phyloP scores from a whole-genome alignment of 1,140 invertebrate species.

The Drosophila subpulchrella region DNA sequence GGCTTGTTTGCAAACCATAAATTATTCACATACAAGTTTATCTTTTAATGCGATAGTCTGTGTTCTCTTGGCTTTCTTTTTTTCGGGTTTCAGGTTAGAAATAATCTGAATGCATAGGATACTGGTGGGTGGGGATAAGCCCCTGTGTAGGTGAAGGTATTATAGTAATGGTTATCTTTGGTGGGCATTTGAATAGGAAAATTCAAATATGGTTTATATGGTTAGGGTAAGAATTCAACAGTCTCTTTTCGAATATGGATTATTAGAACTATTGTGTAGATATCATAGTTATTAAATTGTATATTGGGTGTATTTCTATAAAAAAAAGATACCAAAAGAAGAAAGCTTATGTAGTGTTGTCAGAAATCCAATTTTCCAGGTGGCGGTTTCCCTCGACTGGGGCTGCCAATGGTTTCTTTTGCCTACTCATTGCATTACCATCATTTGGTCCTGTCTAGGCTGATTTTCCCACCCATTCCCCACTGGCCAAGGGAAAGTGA shows the following conservation, averaged over 20 bases:
- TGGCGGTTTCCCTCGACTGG: not conserved
- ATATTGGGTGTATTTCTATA: too few species aligned
- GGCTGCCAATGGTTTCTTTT: constrained; percentile 2
- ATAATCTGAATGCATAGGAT: not conserved
- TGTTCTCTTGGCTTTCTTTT: constrained; percentile 2
- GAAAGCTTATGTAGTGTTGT: not conserved
- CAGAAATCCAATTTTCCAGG: not conserved
- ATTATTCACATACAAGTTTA: constrained; percentile 40
- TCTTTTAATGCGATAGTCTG: constrained; percentile 35
- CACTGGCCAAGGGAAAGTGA: constrained; percentile 41
- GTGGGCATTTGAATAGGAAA: not conserved
- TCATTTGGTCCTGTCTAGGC: constrained; percentile 15
- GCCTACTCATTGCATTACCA: not conserved
- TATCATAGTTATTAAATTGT: too few species aligned
- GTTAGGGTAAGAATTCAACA: not conserved
- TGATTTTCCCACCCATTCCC: constrained; percentile 30
- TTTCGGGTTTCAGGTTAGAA: not conserved
- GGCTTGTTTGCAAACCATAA: constrained; percentile 34
- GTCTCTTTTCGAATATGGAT: too few species aligned
- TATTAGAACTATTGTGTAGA: too few species aligned
- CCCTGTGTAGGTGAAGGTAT: not conserved
- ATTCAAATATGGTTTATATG: not conserved
- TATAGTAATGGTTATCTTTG: not conserved
- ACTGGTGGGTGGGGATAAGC: too few species aligned
- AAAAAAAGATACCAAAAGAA: not conserved